Conservation (phyloP, 2,113 vertebrate species). For the Oreochromis aureus region DNA sequence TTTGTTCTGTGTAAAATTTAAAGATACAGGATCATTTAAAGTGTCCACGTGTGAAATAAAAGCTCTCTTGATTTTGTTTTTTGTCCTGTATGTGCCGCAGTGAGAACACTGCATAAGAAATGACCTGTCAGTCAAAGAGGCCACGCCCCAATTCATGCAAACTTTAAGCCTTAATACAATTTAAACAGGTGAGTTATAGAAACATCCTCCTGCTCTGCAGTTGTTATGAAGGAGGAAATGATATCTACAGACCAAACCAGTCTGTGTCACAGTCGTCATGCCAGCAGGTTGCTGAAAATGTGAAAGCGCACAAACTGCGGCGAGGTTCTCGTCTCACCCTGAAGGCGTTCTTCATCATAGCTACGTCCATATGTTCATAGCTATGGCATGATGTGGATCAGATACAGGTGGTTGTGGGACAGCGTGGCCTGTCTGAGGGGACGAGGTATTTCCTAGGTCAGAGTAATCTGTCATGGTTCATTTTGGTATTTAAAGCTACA, state of each 20-base stretch:
- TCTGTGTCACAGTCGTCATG: neutral
- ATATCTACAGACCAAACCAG: fast-evolving
- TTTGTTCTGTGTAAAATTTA: neutral
- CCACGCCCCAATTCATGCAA: neutral
- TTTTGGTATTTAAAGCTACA: fast-evolving
- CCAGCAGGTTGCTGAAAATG: neutral
- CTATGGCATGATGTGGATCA: neutral
- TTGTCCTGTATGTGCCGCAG: fast-evolving
- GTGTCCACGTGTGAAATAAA: neutral
- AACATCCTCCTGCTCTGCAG: neutral
- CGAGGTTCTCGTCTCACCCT: neutral
- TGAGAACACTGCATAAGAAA: neutral
- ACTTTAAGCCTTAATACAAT: neutral
- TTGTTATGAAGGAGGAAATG: neutral
- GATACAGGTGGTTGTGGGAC: neutral
- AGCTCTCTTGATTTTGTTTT: neutral
- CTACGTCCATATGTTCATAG: fast-evolving
- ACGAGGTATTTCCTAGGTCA: neutral
- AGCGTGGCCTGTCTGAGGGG: neutral
- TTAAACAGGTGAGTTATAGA: fast-evolving
- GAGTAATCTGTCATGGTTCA: fast-evolving
- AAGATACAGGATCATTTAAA: neutral
- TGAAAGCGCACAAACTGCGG: neutral
- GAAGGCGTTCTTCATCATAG: fast-evolving
- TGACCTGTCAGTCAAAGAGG: fast-evolving